Percentiles rank a stretch among this genome's conserved stretches.
These are phyloP conservation scores for Labeo catla DNA, from an alignment of 2,113 vertebrate genomes.

Conservation along the genomic window DNA sequence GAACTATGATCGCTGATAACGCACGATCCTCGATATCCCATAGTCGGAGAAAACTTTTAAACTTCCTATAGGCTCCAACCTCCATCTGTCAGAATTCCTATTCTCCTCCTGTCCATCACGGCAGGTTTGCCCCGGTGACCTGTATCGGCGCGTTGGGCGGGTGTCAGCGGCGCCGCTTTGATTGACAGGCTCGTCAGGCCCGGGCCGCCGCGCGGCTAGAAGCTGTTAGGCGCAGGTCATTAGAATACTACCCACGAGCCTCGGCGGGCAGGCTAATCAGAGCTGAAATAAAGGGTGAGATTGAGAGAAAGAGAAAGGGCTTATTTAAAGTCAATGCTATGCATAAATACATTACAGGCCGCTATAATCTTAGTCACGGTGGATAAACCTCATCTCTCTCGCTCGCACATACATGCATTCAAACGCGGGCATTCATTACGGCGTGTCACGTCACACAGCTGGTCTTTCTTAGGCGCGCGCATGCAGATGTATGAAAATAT, in stretches of 20 bases:
- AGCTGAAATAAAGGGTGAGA: constrained; percentile 52
- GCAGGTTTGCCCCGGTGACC: constrained; percentile 27
- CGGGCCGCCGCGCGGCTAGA: constrained; percentile 32
- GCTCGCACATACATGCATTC: constrained; percentile 49
- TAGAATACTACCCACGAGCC: constrained; percentile 52
- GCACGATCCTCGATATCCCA: neutral
- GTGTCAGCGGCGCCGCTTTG: constrained; percentile 33
- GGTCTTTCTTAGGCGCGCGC: constrained; percentile 22
- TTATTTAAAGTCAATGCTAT: constrained; percentile 78
- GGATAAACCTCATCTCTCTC: constrained; percentile 70
- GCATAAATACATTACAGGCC: constrained; percentile 79
- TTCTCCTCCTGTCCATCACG: constrained; percentile 39
- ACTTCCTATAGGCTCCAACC: neutral
- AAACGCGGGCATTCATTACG: constrained; percentile 16
- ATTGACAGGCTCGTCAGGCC: constrained; percentile 49
- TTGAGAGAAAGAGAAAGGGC: constrained; percentile 47
- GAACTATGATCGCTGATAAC: neutral
- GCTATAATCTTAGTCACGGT: constrained; percentile 72
- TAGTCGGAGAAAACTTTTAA: constrained; percentile 1
- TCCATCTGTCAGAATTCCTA: neutral
- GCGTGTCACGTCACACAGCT: constrained; percentile 31
- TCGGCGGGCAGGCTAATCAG: constrained; percentile 49
- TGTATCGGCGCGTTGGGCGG: neutral
- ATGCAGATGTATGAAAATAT: constrained; percentile 41
- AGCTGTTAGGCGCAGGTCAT: constrained; percentile 52